phyloP scores from a whole-genome alignment of 2,888 invertebrate species.

The Himalopsyche anomala region DNA sequence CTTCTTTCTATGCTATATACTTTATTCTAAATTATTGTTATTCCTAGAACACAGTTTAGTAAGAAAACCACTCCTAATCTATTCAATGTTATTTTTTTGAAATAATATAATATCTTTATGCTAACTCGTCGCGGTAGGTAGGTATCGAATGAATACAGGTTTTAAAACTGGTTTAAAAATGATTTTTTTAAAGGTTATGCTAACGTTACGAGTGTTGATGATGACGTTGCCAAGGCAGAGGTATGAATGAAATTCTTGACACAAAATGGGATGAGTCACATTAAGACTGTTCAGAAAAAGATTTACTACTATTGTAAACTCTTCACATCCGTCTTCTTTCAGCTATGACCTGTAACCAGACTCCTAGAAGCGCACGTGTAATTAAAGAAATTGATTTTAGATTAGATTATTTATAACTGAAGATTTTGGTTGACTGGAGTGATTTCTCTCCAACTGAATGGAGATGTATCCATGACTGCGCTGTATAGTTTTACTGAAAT shows the following conservation, averaged over 20 bases:
- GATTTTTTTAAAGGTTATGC: slow-evolving; percentile 29
- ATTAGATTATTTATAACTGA: neutral
- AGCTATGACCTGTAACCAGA: neutral
- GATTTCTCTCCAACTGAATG: no score
- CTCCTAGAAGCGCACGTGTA: neutral
- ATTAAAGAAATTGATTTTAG: neutral
- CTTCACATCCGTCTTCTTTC: neutral
- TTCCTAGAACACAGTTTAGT: neutral
- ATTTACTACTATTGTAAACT: slow-evolving; percentile 1
- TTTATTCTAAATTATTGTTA: no score
- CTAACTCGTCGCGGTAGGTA: neutral
- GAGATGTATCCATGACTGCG: no score
- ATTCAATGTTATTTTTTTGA: neutral
- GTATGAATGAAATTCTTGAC: slow-evolving; percentile 43
- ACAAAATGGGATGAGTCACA: slow-evolving; percentile 5
- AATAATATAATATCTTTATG: no score
- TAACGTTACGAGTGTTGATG: slow-evolving; percentile 6
- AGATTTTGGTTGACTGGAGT: neutral
- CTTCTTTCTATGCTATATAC: no score
- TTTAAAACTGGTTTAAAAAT: slow-evolving; percentile 36
- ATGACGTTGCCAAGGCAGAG: neutral
- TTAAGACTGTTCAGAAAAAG: neutral
- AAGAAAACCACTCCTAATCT: neutral
- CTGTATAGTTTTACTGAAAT: no score
- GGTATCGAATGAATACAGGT: slow-evolving; percentile 29